phyloP scores from a whole-genome alignment of 2,797 vertebrate genomes.

The Ptychadena robeensis region DNA sequence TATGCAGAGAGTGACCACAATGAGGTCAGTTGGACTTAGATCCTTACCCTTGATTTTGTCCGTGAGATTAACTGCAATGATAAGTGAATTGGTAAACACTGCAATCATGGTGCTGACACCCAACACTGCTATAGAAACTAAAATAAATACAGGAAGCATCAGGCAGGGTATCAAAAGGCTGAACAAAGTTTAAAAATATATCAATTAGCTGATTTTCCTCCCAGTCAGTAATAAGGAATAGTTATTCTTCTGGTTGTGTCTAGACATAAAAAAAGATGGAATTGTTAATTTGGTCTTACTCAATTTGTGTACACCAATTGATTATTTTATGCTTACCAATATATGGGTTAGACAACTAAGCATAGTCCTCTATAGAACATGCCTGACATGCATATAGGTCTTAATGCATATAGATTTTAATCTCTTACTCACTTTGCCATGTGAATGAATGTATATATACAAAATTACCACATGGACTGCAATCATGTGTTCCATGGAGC shows the following conservation, averaged over 20 bases:
- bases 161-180: background rate
- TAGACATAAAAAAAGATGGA: background rate
- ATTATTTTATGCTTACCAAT: no score
- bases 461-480: no score
- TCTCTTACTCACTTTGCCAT: no score
- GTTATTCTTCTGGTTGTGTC: background rate
- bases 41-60: slow-evolving; percentile 29
- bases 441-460: no score
- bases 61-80: slow-evolving; percentile 34
- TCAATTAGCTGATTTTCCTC: no score
- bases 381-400: no score
- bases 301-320: no score
- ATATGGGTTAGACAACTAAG: no score
- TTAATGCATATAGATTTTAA: no score
- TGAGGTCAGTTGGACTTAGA: slow-evolving; percentile 34
- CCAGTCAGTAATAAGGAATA: background rate
- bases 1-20: slow-evolving; percentile 27
- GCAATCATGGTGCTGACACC: slow-evolving; percentile 19
- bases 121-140: slow-evolving; percentile 34
- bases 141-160: slow-evolving; percentile 40
- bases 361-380: no score
- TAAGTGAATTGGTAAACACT: slow-evolving; percentile 34
- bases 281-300: no score
- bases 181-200: background rate
- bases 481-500: no score